Evolutionary conservation across 2,888 invertebrate genomes (phyloP), one percentile per base, ranked within the genome.

Genomic region (Aspidiotus destructor): DNA sequence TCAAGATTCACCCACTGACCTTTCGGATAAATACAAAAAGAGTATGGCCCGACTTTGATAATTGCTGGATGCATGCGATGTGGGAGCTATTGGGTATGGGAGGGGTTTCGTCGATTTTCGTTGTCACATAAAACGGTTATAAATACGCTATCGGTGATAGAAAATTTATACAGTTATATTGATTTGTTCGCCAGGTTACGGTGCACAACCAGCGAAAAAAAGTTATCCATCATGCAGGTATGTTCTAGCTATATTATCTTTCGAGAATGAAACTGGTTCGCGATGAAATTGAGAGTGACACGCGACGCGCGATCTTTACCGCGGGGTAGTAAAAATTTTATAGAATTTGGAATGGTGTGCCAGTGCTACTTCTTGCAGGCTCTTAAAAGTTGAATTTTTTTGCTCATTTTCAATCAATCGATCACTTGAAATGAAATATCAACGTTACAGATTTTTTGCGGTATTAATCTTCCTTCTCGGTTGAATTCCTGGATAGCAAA

Each of bases 1-100:
- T 65, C 58, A 65, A 65, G 65, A 65, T 58, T 65, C 65, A 65
- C 65, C 65, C 44, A 58, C 42, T 65, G 65, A 65, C 65, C 65
- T 65, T 65, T 65, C 54, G 13, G 41, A 54, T 28, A 10, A 44
- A 8, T 57, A 48, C 65, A 65, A 65, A 57, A 65, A 58, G 65
- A 58, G 58, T 58, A 58, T 58, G 40, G 28, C 58, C 28, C 28
- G 40, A 58, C 58, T 58, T 58, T 8, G 28, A 58, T 55, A n/a
- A 16, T 58, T 54, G n/a, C 15, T 17, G 28, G 28, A 17, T 58
- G 8, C 16, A 28, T 28, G 5, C 28, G 28, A 28, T 28, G 28
- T 28, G 28, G 28, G 28, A 28, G 28, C 28, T 3, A 5, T 28
- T 28, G 28, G n/a, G 57, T 13, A 48, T 57, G 48, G 65, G 57